A percentile compares a stretch with the other conserved stretches of the same genome.
Conservation (phyloP, 2,113 vertebrate genomes). For the Chiloscyllium plagiosum region DNA sequence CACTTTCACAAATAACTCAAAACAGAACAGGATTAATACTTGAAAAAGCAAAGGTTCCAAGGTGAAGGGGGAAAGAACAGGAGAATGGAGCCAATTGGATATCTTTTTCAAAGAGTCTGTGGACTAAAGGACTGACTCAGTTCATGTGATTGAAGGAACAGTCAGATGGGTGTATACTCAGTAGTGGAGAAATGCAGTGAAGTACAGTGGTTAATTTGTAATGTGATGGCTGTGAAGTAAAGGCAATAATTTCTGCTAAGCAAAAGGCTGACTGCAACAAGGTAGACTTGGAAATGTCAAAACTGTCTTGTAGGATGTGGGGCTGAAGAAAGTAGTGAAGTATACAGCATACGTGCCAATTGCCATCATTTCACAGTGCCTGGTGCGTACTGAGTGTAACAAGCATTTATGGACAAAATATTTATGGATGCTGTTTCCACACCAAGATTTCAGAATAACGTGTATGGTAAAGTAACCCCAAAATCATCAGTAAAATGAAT, state of each 20-base stretch:
- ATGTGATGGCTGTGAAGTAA: not conserved
- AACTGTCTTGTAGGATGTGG: not conserved
- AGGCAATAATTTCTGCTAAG: not conserved
- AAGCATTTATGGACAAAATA: not conserved
- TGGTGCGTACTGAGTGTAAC: not conserved
- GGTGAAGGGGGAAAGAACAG: no score
- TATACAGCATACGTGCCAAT: not conserved
- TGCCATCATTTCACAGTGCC: not conserved
- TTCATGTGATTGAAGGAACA: not conserved
- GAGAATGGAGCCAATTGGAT: no score
- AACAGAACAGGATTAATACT: no score
- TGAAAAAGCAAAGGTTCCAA: no score
- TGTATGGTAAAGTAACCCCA: not conserved
- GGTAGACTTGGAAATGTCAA: not conserved
- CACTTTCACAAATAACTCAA: no score
- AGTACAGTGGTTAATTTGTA: not conserved
- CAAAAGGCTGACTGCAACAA: not conserved
- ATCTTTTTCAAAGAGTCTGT: no score
- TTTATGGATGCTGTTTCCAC: not conserved
- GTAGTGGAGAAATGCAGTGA: not conserved
- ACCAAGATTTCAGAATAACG: not conserved
- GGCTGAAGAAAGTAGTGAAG: not conserved
- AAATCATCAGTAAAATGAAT: not conserved
- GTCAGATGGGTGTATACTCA: not conserved
- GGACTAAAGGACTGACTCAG: not conserved